These are phyloP conservation scores for Oreochromis aureus DNA, from an alignment of 2,113 vertebrate genomes.

Conservation along the genomic window DNA sequence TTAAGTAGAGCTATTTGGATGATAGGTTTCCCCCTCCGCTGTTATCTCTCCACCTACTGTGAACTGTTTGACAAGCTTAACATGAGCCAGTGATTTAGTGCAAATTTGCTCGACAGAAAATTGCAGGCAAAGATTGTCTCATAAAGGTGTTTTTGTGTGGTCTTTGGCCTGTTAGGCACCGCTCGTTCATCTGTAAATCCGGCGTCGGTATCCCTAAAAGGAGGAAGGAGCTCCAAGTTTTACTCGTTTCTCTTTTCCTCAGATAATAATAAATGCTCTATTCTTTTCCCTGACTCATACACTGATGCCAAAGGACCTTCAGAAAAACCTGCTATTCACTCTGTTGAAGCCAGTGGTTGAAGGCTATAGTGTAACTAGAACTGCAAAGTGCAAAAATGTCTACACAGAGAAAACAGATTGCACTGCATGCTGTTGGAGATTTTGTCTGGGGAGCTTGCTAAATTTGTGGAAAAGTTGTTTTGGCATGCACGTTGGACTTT, in stretches of 20 bases:
- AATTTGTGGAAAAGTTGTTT: not conserved
- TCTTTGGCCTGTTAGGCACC: not conserved
- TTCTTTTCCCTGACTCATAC: not conserved
- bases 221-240: not conserved
- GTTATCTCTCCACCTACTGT: conserved; percentile 39
- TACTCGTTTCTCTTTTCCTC: not conserved
- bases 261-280: not conserved
- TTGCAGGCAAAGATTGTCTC: not conserved
- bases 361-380: not conserved
- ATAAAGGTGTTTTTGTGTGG: not conserved
- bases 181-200: not conserved
- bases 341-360: not conserved
- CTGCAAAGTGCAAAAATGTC: not conserved
- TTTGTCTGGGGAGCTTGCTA: not conserved
- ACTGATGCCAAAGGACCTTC: not conserved
- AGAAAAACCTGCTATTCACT: not conserved
- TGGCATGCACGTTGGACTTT: not conserved
- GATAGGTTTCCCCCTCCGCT: conserved; percentile 24
- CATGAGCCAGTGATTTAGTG: conserved; percentile 7
- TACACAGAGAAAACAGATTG: not conserved
- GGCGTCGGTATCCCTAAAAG: not conserved
- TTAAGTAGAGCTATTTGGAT: conserved; percentile 35
- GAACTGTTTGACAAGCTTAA: conserved; percentile 36
- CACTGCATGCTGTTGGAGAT: not conserved
- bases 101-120: not conserved